phyloP scores from a whole-genome alignment of 2,888 invertebrate species.

The Candidula unifasciata region DNA sequence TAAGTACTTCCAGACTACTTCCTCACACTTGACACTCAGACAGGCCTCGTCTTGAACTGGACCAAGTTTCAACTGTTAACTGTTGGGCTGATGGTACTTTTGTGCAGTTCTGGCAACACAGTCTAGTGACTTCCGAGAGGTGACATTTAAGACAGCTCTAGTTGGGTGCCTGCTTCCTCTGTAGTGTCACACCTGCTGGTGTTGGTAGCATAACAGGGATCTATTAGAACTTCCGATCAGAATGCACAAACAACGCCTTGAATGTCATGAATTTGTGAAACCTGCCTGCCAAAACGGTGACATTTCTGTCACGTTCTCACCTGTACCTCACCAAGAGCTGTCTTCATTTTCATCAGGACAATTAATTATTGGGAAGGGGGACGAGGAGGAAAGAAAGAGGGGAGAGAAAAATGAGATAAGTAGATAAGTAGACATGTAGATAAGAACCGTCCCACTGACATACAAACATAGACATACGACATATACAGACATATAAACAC shows the following conservation, averaged over 20 bases:
- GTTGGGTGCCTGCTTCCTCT: neutral
- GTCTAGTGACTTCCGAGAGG: neutral
- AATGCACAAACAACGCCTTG: neutral
- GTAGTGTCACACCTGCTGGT: neutral
- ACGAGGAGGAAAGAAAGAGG: neutral
- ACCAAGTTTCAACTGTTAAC: neutral
- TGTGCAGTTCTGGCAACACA: neutral
- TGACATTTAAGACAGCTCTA: neutral
- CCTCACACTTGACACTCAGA: neutral
- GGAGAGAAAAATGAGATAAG: no score
- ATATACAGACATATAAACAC: no score
- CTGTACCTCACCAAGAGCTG: neutral
- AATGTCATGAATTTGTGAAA: neutral
- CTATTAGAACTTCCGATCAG: neutral
- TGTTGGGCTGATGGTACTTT: no score
- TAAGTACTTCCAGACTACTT: constrained; percentile 29
- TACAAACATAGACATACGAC: no score
- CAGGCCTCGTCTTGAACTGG: neutral
- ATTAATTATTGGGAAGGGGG: neutral
- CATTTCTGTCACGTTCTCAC: neutral
- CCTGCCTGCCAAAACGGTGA: neutral
- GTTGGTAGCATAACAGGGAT: neutral
- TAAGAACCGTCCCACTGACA: no score
- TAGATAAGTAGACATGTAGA: no score
- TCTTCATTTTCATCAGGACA: neutral